These are phyloP conservation scores for Motacilla tschutschensis DNA, from an alignment of 2,113 vertebrate species.

Conservation along the genomic window DNA sequence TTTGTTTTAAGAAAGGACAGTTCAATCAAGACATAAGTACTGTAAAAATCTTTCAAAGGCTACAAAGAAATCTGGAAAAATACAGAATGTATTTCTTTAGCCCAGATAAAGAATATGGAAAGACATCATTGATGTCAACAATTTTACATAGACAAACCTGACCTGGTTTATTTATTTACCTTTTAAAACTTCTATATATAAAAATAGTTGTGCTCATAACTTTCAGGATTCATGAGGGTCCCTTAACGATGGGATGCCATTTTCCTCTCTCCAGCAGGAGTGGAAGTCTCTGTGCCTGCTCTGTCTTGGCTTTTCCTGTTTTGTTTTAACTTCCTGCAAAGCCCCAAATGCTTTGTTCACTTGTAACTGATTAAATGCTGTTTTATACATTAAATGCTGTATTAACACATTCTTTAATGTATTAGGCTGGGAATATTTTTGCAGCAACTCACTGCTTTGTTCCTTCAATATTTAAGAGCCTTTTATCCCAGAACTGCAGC, in stretches of 20 bases:
- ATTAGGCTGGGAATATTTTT: neutral
- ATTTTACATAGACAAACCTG: constrained; percentile 92
- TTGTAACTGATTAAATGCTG: neutral
- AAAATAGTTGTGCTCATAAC: constrained; percentile 79
- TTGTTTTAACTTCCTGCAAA: neutral
- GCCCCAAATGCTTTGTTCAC: neutral
- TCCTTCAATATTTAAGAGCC: neutral
- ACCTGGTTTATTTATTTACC: constrained; percentile 84
- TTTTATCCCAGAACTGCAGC: neutral
- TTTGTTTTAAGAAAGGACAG: constrained; percentile 85
- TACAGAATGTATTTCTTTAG: constrained; percentile 88
- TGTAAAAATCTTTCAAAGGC: constrained; percentile 89
- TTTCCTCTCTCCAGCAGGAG: neutral
- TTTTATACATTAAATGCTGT: neutral
- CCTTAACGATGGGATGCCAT: constrained; percentile 54
- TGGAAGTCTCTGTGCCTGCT: neutral
- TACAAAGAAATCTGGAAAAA: constrained; percentile 92
- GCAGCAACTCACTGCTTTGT: neutral
- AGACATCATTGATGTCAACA: constrained; percentile 98
- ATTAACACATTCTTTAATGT: neutral
- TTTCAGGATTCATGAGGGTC: constrained; percentile 78
- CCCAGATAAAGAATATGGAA: constrained; percentile 85
- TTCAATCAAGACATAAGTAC: constrained; percentile 81
- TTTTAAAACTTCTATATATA: constrained; percentile 79
- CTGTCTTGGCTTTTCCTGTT: neutral